Evolutionary conservation across 2,888 invertebrate genomes (phyloP).

Genomic region (Mythimna ferrago): DNA sequence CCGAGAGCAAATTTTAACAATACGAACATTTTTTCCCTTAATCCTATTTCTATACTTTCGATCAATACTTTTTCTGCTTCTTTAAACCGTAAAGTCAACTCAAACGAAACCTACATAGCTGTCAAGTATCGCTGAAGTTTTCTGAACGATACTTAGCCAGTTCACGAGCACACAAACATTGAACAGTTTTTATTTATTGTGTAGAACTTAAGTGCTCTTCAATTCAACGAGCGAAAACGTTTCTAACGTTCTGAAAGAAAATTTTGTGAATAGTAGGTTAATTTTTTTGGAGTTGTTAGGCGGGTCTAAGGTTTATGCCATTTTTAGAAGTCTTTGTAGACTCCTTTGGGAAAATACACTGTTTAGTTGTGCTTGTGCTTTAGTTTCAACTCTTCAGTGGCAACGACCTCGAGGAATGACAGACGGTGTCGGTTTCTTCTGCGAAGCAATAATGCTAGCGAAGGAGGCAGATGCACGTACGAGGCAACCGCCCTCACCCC

Average conservation of each 20-base stretch:
- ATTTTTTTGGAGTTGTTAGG: not conserved
- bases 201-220: slow-evolving; percentile 21
- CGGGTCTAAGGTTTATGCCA: not conserved
- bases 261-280: not conserved
- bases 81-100: slow-evolving; percentile 15
- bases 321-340: no score
- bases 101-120: slow-evolving; percentile 8
- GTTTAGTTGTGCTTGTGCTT: no score
- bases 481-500: no score
- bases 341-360: not conserved
- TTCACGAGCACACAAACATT: slow-evolving; percentile 40
- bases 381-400: no score
- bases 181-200: slow-evolving; percentile 46
- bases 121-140: slow-evolving; percentile 11
- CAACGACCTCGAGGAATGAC: no score
- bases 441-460: no score
- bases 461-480: no score
- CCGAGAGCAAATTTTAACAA: not conserved
- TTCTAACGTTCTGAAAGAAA: slow-evolving; percentile 14
- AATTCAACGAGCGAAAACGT: slow-evolving; percentile 14
- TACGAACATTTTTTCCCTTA: not conserved
- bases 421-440: no score
- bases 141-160: slow-evolving; percentile 19
- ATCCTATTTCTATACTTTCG: not conserved
- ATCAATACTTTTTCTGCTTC: slow-evolving; percentile 9